phyloP scores from a whole-genome alignment of 2,113 vertebrate genomes.

The Pseudolaguvia tuberculata region DNA sequence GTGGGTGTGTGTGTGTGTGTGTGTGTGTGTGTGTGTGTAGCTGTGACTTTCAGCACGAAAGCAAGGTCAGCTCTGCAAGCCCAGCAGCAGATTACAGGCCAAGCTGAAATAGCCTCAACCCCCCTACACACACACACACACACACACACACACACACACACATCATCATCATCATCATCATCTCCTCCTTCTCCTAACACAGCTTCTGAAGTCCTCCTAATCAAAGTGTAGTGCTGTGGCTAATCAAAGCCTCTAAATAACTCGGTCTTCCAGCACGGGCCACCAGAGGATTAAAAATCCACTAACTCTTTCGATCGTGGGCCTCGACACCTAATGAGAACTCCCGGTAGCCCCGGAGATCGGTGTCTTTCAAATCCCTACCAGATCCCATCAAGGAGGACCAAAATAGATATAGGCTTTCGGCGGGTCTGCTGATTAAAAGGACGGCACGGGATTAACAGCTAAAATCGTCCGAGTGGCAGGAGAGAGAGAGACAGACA shows the following conservation, averaged over 20 bases:
- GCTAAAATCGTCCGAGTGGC: no score
- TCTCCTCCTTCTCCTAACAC: conserved; percentile 11
- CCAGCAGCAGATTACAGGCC: conserved; percentile 63
- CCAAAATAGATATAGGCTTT: conserved; percentile 98
- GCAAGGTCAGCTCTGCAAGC: conserved; percentile 70
- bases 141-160: conserved; percentile 34
- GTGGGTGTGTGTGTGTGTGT: no score
- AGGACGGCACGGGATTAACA: conserved; percentile 76
- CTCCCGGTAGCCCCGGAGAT: conserved; percentile 90
- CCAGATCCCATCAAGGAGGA: conserved; percentile 95
- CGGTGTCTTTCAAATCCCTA: conserved; percentile 96
- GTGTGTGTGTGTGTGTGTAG: no score
- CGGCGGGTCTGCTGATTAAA: conserved; percentile 91
- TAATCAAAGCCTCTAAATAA: conserved; percentile 99
- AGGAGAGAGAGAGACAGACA: no score
- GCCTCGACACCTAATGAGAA: conserved; percentile 87
- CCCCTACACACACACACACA: conserved; percentile 4
- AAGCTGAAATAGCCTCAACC: conserved; percentile 9
- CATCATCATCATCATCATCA: conserved; percentile 43
- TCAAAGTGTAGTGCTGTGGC: conserved; percentile 87
- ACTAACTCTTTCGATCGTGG: conserved; percentile 92
- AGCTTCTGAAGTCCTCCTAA: conserved; percentile 93
- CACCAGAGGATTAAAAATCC: conserved; percentile 99
- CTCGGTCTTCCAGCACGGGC: conserved; percentile 87
- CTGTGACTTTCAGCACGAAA: conserved; percentile 44